Evolutionary conservation across 2,888 invertebrate species (phyloP), one percentile per base, ranked within the genome.

Genomic region (Vanessa cardui): DNA sequence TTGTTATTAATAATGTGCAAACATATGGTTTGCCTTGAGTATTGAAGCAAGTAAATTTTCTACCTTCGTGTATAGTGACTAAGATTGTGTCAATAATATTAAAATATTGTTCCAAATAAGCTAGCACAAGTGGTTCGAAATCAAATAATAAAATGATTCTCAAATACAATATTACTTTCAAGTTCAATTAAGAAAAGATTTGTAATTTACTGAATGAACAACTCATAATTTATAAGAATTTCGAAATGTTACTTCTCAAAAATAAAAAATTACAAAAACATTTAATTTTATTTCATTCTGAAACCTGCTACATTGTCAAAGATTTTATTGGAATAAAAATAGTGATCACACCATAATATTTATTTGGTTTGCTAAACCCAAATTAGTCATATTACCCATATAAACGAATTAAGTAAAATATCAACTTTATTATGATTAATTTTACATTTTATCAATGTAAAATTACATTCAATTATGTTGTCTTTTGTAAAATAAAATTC

Each of bases 241-340:
- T 68, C 39, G 68, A 63, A 63, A 61, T 71, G 58, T 71, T 68
- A 71, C 68, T 71, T 68, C 62, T 62, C 52, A 33, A 52, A 62
- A 68, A 66, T 66, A 58, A 62, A 68, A 59, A 33, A 62, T 21
- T 62, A 20, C 45, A 60, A 44, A 50, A 56, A 12, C 58, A n/a
- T 49, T 18, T 44, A 46, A 26, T 31, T 20, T 62, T 18, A 33
- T 39, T 39, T 18, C 39, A 39, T 39, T 3, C 39, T 9, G 9
- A 39, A 39, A 9, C 33, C 39, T 39, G 39, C 39, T 39, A 39
- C 9, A 39, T 9, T 12, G 3, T 39, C 39, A 3, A 39, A 39
- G 39, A 39, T 39, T 39, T 7, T 7, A 7, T 4, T 5, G 7
- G 7, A 33, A 9, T 2, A 39, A 9, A 39, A 39, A 39, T 8